Evolutionary conservation across 2,888 invertebrate genomes (phyloP), one percentile per base, ranked within the genome.

Genomic region (Plebejus melissa): DNA sequence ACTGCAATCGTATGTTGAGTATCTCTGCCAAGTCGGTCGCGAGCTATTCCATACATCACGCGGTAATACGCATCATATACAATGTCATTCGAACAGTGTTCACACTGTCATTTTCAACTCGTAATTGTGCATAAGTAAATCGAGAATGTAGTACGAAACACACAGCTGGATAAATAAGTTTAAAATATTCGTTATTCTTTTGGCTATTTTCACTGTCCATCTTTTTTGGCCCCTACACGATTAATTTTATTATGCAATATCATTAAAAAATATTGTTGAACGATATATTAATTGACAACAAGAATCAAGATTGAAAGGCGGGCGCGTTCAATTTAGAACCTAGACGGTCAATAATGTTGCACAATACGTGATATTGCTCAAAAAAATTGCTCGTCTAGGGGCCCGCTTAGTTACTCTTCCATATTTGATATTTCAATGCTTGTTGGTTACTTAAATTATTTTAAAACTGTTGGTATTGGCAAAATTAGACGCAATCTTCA

Each of bases 1-100:
- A 72, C 28, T 72, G 72, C 54, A 72, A 72, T 54, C 72, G 32
- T 50, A 54, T 36, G 28, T 36, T 72, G 32, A 16, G 32, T 16
- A 32, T 50, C 72, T 50, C 72, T 72, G 72, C 72, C 72, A 72
- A 72, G 72, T 72, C 72, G 72, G 72, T 72, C 72, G 72, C 54
- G 72, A 54, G 54, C 50, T 50, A 50, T 46, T 41, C 13, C 72
- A 50, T 72, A 72, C 32, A 72, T 72, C 72, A 50, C 32, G 41
- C 46, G 50, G 72, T 16, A 72, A 7, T 54, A 72, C 54, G 72
- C 72, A 72, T 72, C 72, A 54, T 72, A 72, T 72, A 54, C 50
- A 54, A 72, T 50, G 72, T 50, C 50, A 16, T 72, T 16, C 32
- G 28, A 32, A 28, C 50, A 6, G n/a, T 70, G 70, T 70, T 41